Base-by-base conservation (phyloP, 2,113 vertebrate species). In the Platysteira castanea region DNA sequence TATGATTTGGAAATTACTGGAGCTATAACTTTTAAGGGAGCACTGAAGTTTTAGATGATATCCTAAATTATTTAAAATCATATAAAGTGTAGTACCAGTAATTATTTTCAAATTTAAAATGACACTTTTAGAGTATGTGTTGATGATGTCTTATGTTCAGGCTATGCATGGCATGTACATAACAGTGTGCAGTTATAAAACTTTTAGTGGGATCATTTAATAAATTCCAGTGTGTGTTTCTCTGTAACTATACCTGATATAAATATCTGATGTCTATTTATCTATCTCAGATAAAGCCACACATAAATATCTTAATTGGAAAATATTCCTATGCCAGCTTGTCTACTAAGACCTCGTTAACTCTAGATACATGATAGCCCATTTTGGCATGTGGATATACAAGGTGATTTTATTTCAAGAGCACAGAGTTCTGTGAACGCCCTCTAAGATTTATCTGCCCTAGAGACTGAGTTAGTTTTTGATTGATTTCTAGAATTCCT, bases 401-500 rank as follows among this genome's bases (percentile, higher is more conserved):
- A 42, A 87, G 27, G 35, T 81, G 10, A 59, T 91, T 91, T 89
- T 92, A 42, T 89, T 95, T 90, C 82, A 90, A 70, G 75, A 85
- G 47, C 33, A 74, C 37, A 44, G 52, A 47, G 57, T 74, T 92
- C 69, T 61, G 15, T 53, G 74, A 83, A 88, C 2, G 60, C 84
- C 89, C 41, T 96, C 78, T 68, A 80, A 81, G 52, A 84, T 87
- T 82, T 90, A 60, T 93, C 82, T 96, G 49, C 49, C 65, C n/a
- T 70, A 78, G 44, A 71, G 69, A 57, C 82, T 64, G 49, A 82
- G 49, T 64, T 75, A 41, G n/a, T 13, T 93, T 89, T 81, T 90
- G 71, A 95, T 57, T 89, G 86, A 52, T 89, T 97, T 88, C 70
- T 64, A 54, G 46, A 81, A 83, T 73, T 96, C 80, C 80, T 90